A percentile compares a stretch with the other conserved stretches of the same genome.
phyloP scores from a whole-genome alignment of 2,888 invertebrate genomes.

The Listrodromus nycthemerus region DNA sequence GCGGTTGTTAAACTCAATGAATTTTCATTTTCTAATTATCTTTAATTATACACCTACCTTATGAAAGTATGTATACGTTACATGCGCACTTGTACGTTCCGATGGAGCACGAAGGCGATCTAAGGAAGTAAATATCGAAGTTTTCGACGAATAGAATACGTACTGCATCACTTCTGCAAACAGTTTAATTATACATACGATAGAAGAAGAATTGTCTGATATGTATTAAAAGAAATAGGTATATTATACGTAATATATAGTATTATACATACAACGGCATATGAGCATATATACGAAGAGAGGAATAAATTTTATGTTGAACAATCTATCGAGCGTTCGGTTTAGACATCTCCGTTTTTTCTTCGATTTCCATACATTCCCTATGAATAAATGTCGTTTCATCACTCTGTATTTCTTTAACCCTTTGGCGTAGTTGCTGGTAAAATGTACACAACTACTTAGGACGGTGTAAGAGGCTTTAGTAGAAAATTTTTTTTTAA shows the following conservation, averaged over 20 bases:
- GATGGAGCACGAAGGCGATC: not conserved
- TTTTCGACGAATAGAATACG: not conserved
- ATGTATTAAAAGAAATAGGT: slow-evolving; percentile 68
- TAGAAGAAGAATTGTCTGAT: slow-evolving; percentile 36
- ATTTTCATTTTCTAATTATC: slow-evolving; percentile 45
- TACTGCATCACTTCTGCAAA: slow-evolving; percentile 3
- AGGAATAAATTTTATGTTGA: slow-evolving; percentile 69
- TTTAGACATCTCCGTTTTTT: slow-evolving; percentile 28
- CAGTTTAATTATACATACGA: slow-evolving; percentile 3
- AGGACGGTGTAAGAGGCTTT: slow-evolving; percentile 66
- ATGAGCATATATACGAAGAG: slow-evolving; percentile 62
- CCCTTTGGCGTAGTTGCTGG: slow-evolving; percentile 47
- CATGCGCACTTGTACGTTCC: slow-evolving; percentile 7
- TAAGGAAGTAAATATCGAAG: not conserved
- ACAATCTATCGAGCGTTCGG: slow-evolving; percentile 64
- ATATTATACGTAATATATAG: slow-evolving; percentile 68
- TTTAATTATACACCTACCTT: slow-evolving; percentile 57
- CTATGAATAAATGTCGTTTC: slow-evolving; percentile 27
- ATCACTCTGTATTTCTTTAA: slow-evolving; percentile 23
- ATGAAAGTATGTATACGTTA: slow-evolving; percentile 13
- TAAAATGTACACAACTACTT: slow-evolving; percentile 56
- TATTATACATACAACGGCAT: slow-evolving; percentile 64
- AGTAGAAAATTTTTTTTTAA: slow-evolving; percentile 62
- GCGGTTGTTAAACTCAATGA: not conserved
- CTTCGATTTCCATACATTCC: slow-evolving; percentile 5